These are phyloP conservation scores for Mythimna albipuncta DNA, from an alignment of 2,888 invertebrate genomes.

Conservation along the genomic window DNA sequence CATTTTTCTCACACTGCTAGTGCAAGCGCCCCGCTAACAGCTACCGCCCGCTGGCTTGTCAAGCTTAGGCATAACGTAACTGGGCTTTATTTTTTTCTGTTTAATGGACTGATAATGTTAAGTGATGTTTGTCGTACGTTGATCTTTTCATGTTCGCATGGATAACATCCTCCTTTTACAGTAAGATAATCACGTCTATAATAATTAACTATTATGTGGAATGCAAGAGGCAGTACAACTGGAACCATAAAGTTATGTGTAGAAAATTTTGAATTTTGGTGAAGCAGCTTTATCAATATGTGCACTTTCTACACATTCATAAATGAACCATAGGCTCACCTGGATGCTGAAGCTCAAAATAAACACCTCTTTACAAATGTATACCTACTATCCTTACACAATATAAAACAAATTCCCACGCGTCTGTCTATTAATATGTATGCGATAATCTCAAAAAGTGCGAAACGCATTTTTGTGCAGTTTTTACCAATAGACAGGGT, in stretches of 20 bases:
- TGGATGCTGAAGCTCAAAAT: slow-evolving; percentile 1
- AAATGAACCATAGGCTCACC: not conserved
- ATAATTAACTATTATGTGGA: not conserved
- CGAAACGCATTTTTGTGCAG: too few species aligned
- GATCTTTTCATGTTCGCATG: not conserved
- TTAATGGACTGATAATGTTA: not conserved
- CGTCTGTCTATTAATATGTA: too few species aligned
- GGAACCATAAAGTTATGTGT: too few species aligned
- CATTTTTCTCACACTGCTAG: slow-evolving; percentile 86
- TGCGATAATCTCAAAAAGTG: too few species aligned
- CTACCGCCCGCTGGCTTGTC: slow-evolving; percentile 63
- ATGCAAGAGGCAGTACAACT: not conserved
- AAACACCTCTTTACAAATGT: slow-evolving; percentile 37
- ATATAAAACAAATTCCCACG: too few species aligned
- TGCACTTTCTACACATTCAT: too few species aligned
- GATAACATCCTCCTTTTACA: not conserved
- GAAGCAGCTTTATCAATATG: not conserved
- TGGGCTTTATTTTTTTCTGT: slow-evolving; percentile 6
- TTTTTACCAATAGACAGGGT: too few species aligned
- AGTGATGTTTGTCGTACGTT: slow-evolving; percentile 1
- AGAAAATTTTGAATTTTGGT: not conserved
- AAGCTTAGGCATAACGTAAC: slow-evolving; percentile 34
- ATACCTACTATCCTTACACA: too few species aligned
- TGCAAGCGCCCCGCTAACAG: slow-evolving; percentile 67
- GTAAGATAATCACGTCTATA: not conserved